Evolutionary conservation across 2,113 vertebrate genomes (phyloP).

Genomic region (Sciurus niger): DNA sequence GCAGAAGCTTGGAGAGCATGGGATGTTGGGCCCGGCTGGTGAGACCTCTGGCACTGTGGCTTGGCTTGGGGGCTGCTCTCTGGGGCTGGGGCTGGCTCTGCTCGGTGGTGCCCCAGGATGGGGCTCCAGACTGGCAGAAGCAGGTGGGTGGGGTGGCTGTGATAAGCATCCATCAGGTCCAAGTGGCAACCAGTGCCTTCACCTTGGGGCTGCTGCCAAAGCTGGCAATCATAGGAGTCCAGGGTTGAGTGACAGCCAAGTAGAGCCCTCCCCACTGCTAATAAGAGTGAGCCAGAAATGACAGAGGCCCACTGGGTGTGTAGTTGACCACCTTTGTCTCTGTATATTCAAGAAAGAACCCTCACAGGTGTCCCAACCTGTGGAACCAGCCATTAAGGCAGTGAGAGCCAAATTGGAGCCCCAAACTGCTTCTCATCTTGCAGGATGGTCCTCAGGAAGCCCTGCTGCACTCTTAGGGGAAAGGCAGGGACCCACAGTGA

Average conservation of each 20-base stretch:
- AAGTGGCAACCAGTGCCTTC: background rate
- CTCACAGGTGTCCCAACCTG: background rate
- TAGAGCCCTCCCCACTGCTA: background rate
- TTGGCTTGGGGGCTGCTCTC: background rate
- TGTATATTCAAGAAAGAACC: background rate
- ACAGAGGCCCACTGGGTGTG: background rate
- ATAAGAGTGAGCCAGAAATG: too few species aligned
- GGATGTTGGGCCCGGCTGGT: background rate
- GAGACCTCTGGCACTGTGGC: background rate
- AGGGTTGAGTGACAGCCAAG: background rate
- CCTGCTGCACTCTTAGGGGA: background rate
- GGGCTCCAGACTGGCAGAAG: background rate
- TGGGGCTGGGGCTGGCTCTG: background rate
- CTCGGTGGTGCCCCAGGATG: background rate
- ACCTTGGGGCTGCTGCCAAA: rapidly evolving
- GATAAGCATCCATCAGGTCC: background rate
- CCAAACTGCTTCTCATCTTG: background rate
- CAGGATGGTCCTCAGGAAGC: background rate
- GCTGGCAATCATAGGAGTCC: background rate
- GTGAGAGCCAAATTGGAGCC: background rate
- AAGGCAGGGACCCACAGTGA: too few species aligned
- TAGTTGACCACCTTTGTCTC: background rate
- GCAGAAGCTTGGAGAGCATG: too few species aligned
- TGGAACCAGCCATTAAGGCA: background rate
- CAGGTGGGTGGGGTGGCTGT: background rate